Conservation (phyloP, 2,888 invertebrate species). For the Oxystoma pomonae region DNA sequence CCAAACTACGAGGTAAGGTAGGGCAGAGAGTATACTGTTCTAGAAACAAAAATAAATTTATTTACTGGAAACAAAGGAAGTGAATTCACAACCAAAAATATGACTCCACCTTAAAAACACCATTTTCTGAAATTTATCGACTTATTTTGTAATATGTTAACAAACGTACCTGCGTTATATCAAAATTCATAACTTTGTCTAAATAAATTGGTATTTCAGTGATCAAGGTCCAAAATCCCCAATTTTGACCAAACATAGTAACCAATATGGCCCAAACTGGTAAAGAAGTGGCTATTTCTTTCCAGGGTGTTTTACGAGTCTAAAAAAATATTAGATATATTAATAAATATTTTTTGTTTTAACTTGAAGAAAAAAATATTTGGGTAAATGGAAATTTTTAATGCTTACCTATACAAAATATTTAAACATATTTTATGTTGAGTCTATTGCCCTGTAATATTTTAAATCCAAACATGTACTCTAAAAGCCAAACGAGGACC, state of each 20-base stretch:
- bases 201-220: constrained; percentile 81
- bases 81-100: constrained; percentile 1
- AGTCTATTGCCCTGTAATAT: no score
- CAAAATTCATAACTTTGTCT: constrained; percentile 64
- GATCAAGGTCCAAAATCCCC: constrained; percentile 81
- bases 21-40: constrained; percentile 65
- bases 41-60: constrained; percentile 39
- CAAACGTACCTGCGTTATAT: no score
- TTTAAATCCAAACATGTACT: no score
- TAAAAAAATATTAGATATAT: no score
- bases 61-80: background rate
- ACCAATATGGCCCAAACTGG: constrained; percentile 72
- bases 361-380: no score
- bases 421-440: no score
- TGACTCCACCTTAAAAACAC: no score
- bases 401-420: background rate
- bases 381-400: background rate
- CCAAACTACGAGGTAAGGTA: constrained; percentile 73
- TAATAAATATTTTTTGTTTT: no score
- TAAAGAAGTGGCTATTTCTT: constrained; percentile 64
- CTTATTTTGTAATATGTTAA: background rate
- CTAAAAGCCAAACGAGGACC: no score
- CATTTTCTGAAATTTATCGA: background rate
- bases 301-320: constrained; percentile 63
- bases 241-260: constrained; percentile 70